These are phyloP conservation scores for Caenorhabditis inopinata DNA, from an alignment of 1,140 invertebrate species.

Conservation along the genomic window DNA sequence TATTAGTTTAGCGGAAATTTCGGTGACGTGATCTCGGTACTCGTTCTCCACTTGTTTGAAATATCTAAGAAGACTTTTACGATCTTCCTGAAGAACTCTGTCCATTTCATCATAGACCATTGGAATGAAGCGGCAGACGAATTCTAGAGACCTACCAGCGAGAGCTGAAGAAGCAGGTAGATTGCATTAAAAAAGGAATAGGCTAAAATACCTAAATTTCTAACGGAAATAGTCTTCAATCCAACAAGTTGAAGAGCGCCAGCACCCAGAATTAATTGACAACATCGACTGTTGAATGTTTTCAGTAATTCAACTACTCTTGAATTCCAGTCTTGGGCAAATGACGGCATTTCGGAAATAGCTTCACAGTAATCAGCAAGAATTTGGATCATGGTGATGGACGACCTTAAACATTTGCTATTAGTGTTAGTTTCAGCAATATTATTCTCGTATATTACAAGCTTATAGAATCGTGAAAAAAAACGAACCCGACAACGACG, in stretches of 20 bases:
- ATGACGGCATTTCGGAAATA: slow-evolving; percentile 72
- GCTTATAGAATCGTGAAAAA: no score
- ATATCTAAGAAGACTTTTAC: slow-evolving; percentile 68
- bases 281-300: slow-evolving; percentile 86
- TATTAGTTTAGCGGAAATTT: slow-evolving; percentile 86
- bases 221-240: slow-evolving; percentile 91
- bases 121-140: slow-evolving; percentile 72
- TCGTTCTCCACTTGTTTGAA: slow-evolving; percentile 72
- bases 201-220: slow-evolving; percentile 74
- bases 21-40: slow-evolving; percentile 80
- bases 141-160: slow-evolving; percentile 80
- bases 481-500: slow-evolving; percentile 76
- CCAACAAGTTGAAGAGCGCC: slow-evolving; percentile 90
- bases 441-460: no score
- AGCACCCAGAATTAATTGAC: slow-evolving; percentile 89
- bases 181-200: not conserved
- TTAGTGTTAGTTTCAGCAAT: not conserved
- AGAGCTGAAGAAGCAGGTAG: slow-evolving; percentile 71
- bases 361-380: slow-evolving; percentile 85
- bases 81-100: slow-evolving; percentile 66
- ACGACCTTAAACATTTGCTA: slow-evolving; percentile 68
- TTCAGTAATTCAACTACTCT: slow-evolving; percentile 82
- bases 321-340: slow-evolving; percentile 76
- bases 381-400: slow-evolving; percentile 79
- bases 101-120: slow-evolving; percentile 69